Conservation (phyloP, 2,797 vertebrate species). For the Diglossa cyanea region DNA sequence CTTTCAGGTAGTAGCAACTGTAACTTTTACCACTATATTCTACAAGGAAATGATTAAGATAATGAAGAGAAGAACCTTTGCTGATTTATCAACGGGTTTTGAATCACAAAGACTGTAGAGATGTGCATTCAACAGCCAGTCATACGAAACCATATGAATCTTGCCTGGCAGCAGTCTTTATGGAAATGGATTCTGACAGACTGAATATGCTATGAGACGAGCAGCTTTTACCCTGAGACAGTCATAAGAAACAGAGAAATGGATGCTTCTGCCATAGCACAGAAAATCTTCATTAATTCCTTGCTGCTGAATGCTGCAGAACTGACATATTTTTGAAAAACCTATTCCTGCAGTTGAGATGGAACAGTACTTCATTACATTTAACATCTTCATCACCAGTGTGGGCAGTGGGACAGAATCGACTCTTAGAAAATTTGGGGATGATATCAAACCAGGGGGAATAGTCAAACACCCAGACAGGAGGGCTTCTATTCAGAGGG, state of each 20-base stretch:
- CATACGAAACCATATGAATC: not conserved
- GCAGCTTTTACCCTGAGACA: slow-evolving; percentile 20
- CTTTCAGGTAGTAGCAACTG: not conserved
- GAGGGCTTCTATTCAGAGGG: not conserved
- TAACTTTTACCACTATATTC: not conserved
- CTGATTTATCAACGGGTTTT: not conserved
- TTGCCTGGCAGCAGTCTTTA: slow-evolving; percentile 20
- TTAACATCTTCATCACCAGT: not conserved
- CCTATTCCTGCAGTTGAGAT: not conserved
- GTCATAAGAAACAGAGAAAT: not conserved
- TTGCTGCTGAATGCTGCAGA: not conserved
- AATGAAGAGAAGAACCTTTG: not conserved
- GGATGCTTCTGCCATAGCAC: not conserved
- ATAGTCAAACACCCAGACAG: not conserved
- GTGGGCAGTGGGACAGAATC: not conserved
- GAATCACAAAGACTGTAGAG: not conserved
- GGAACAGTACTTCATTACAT: not conserved
- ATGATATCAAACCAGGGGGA: not conserved
- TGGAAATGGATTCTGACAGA: slow-evolving; percentile 38
- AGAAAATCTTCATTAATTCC: not conserved
- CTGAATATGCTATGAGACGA: slow-evolving; percentile 3
- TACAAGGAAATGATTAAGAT: not conserved
- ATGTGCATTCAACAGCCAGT: not conserved
- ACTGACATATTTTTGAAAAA: not conserved
- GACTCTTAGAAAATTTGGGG: not conserved